phyloP scores from a whole-genome alignment of 2,113 vertebrate genomes.

The Muscicapa adusta region DNA sequence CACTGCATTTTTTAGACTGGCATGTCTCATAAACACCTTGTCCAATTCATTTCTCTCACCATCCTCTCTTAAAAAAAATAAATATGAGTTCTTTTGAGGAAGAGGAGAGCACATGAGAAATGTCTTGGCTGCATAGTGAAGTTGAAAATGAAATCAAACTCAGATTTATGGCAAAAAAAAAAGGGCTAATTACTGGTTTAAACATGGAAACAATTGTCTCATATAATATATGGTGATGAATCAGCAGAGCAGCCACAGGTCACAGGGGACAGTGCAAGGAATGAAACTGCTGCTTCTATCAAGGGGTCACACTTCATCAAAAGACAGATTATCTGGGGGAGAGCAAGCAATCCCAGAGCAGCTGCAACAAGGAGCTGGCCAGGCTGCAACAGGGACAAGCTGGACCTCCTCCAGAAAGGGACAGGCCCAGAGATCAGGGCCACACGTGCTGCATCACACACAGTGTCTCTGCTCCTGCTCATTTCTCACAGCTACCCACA shows the following conservation, averaged over 20 bases:
- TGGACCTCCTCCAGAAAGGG: not conserved
- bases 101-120: slow-evolving; percentile 5
- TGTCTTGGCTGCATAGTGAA: not conserved
- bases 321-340: not conserved
- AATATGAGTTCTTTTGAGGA: not conserved
- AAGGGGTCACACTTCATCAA: not conserved
- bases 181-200: slow-evolving; percentile 12
- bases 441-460: too few species aligned
- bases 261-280: not conserved
- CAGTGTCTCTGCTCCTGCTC: not conserved
- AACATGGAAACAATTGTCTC: slow-evolving; percentile 41
- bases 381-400: not conserved
- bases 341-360: not conserved
- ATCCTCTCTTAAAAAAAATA: not conserved
- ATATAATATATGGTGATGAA: slow-evolving; percentile 46
- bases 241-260: slow-evolving; percentile 34
- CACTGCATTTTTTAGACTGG: slow-evolving; percentile 2
- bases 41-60: slow-evolving; percentile 23
- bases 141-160: slow-evolving; percentile 10
- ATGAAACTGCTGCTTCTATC: not conserved
- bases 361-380: not conserved
- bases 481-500: not conserved
- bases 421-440: too few species aligned
- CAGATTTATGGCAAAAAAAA: slow-evolving; percentile 15
- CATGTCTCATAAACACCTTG: slow-evolving; percentile 36